Percentiles rank a stretch among this genome's conserved stretches.
phyloP scores from a whole-genome alignment of 2,888 invertebrate species.

The Molanna angustata region DNA sequence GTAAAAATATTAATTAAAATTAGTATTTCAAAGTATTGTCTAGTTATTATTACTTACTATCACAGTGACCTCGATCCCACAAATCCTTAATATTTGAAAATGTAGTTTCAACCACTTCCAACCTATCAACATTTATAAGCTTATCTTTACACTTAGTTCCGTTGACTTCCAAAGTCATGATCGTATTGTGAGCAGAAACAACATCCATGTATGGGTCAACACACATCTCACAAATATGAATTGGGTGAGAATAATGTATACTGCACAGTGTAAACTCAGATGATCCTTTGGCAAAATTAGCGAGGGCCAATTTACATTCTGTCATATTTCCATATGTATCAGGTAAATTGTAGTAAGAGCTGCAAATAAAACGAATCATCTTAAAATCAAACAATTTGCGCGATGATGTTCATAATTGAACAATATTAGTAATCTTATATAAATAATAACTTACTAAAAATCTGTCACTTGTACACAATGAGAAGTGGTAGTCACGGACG shows the following conservation, averaged over 20 bases:
- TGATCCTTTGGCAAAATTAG: slow-evolving; percentile 53
- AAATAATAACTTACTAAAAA: slow-evolving; percentile 10
- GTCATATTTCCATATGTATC: slow-evolving; percentile 23
- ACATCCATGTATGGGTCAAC: slow-evolving; percentile 54
- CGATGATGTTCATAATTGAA: no score
- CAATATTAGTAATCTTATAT: background rate
- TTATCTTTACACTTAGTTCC: slow-evolving; percentile 58
- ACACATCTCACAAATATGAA: slow-evolving; percentile 60
- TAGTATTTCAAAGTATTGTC: background rate
- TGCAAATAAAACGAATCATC: slow-evolving; percentile 4
- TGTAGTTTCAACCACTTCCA: slow-evolving; percentile 59
- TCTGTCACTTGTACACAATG: slow-evolving; percentile 6
- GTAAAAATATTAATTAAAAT: no score
- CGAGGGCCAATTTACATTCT: slow-evolving; percentile 42
- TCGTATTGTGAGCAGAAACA: slow-evolving; percentile 49
- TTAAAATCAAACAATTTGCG: no score
- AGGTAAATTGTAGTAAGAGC: slow-evolving; percentile 14
- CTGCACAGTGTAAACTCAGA: slow-evolving; percentile 61
- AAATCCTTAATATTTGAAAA: slow-evolving; percentile 54
- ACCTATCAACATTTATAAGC: slow-evolving; percentile 59
- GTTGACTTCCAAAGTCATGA: slow-evolving; percentile 47
- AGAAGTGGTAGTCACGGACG: background rate
- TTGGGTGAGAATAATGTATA: slow-evolving; percentile 58
- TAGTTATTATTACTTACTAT: slow-evolving; percentile 46
- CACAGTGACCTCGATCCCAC: slow-evolving; percentile 63